A percentile compares a stretch with the other conserved stretches of the same genome.
Conservation (phyloP, 1,140 invertebrate species). For the Polypedilum pembai region DNA sequence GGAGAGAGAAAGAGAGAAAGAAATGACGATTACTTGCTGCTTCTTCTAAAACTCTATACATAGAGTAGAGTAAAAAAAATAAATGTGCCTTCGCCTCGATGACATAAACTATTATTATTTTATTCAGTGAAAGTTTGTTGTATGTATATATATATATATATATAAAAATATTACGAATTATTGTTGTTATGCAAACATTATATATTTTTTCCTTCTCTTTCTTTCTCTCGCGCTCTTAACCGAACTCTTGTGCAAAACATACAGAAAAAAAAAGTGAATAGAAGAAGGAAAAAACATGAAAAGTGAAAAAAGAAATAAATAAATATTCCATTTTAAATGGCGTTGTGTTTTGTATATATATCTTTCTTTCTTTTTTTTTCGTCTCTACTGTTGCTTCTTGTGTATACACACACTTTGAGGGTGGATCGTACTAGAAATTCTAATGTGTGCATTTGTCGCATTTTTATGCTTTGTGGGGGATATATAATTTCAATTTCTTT, state of each 20-base stretch:
- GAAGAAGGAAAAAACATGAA: constrained; percentile 12
- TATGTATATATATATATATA: constrained; percentile 19
- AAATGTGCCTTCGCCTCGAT: background rate
- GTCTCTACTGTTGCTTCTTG: background rate
- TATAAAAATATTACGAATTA: constrained; percentile 28
- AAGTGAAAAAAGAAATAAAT: background rate
- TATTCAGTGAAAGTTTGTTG: constrained; percentile 26
- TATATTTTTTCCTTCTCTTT: background rate
- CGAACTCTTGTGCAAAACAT: background rate
- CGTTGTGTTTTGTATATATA: background rate
- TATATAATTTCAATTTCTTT: no score
- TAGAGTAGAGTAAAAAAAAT: no score
- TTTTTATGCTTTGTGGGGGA: no score
- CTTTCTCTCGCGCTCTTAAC: background rate
- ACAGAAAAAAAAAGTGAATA: background rate
- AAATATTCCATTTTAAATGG: constrained; percentile 12
- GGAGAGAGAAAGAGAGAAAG: no score
- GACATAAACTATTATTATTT: constrained; percentile 25
- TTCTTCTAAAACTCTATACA: background rate
- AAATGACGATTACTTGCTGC: no score
- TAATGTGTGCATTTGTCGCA: no score
- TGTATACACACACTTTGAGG: background rate
- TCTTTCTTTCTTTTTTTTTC: background rate
- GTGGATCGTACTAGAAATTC: background rate
- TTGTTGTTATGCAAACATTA: constrained; percentile 25